Evolutionary conservation across 2,888 invertebrate genomes (phyloP).

Genomic region (Spodoptera littoralis): DNA sequence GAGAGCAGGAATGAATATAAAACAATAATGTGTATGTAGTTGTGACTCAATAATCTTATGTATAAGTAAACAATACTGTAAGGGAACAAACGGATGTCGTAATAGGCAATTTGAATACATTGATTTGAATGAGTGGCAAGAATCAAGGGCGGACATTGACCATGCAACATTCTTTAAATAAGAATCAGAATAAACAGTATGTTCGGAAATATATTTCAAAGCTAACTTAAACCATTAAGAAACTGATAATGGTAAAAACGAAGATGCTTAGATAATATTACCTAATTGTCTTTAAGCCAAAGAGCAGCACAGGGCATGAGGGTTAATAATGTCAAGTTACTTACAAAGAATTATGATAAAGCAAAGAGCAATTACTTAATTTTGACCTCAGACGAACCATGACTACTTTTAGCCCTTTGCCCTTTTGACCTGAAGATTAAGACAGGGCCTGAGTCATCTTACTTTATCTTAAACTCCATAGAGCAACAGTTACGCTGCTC

Average conservation of each 20-base stretch:
- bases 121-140: conserved; percentile 16
- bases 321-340: conserved; percentile 4
- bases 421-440: conserved; percentile 9
- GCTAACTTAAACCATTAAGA: too few relatives aligned
- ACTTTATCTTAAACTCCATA: too few relatives aligned
- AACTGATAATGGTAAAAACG: too few relatives aligned
- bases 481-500: not conserved
- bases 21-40: not conserved
- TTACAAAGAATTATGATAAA: not conserved
- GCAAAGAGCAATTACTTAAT: not conserved
- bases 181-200: too few relatives aligned
- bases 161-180: too few relatives aligned
- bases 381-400: not conserved
- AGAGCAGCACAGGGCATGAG: too few relatives aligned
- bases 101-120: not conserved
- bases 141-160: conserved; percentile 6
- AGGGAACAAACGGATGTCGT: conserved; percentile 9
- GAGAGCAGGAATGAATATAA: not conserved
- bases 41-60: conserved; percentile 3
- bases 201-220: too few relatives aligned
- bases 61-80: not conserved
- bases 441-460: too few relatives aligned
- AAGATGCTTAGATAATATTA: too few relatives aligned
- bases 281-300: too few relatives aligned
- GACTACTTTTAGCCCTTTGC: not conserved